Conservation (phyloP, 2,797 vertebrate genomes). For the Enteromius thamalakanensis region DNA sequence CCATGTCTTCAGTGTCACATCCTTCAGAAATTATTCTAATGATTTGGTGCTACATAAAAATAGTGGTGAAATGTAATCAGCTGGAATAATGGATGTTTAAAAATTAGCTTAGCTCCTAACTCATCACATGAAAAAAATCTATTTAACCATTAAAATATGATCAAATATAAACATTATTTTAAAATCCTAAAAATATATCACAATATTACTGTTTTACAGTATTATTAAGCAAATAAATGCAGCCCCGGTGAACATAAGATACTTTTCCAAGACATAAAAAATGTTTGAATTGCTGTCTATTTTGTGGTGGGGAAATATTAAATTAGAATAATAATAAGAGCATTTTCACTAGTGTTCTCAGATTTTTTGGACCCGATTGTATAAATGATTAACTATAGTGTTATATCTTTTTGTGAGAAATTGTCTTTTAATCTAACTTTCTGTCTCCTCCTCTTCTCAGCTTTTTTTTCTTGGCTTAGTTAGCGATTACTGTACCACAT, state of each 20-base stretch:
- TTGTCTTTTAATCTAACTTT: slow-evolving; percentile 32
- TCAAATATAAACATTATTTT: background rate
- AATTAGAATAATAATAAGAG: background rate
- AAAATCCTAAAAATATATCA: background rate
- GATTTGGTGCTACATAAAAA: background rate
- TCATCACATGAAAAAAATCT: background rate
- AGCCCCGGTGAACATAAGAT: background rate
- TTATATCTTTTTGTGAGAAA: slow-evolving; percentile 32
- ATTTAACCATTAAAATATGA: background rate
- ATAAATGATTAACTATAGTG: background rate
- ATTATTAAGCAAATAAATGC: background rate
- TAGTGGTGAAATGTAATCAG: too few species aligned
- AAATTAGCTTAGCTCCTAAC: background rate
- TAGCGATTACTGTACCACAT: slow-evolving; percentile 48
- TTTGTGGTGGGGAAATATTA: background rate
- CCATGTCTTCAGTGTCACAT: background rate
- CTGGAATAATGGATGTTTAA: background rate
- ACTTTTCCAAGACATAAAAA: background rate
- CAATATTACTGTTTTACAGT: background rate
- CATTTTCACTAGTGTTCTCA: background rate
- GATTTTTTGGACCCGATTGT: background rate
- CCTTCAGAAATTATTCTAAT: background rate
- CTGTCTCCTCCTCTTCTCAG: slow-evolving; percentile 58
- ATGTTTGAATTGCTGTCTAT: background rate
- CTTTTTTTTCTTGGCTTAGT: slow-evolving; percentile 48